Evolutionary conservation across 2,888 invertebrate genomes (phyloP), one percentile per base, ranked within the genome.

Genomic region (Agriopis aurantiaria): DNA sequence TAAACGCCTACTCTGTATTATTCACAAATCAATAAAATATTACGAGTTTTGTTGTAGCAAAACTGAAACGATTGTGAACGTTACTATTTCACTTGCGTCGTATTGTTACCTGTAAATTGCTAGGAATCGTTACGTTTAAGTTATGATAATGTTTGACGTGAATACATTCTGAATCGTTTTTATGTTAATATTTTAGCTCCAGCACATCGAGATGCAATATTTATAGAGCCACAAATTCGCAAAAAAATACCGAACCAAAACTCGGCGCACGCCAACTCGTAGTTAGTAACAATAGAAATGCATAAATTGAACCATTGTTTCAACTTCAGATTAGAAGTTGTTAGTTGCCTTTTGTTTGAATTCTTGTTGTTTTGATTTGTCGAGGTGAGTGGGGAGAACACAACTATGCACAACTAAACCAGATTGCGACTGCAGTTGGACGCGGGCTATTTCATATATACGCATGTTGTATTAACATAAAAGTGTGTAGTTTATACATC

Each of bases 21-120:
- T 73, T 62, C 40, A 53, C 9, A 61, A 63, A 71, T 73, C 69
- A 63, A 73, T 77, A 68, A 75, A 74, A 73, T 70, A 41, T 74
- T 71, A 70, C 51, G 71, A 70, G 53, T 40, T 59, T 49, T 58
- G 71, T 52, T 64, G 48, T 48, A 48, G 55, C 43, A 49, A 41
- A 57, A 53, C n/a, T 61, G 55, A 45, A 43, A 53, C 49, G 17
- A 48, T 58, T 60, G 59, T 56, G 49, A 17, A 48, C 52, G 12
- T 51, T 52, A 8, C 43, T n/a, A 17, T 43, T 59, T 8, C 23
- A 49, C 12, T 59, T 58, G 46, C 46, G 58, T 58, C 17, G n/a
- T 17, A 46, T 41, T 55, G 23, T 48, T 48, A 64, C 56, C 56
- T 64, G 40, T 55, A 51, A 64, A 56, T 56, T 8, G 12, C 40